Evolutionary conservation across 2,888 invertebrate species (phyloP), one percentile per base, ranked within the genome.

Genomic region (Tetragonula carbonaria): DNA sequence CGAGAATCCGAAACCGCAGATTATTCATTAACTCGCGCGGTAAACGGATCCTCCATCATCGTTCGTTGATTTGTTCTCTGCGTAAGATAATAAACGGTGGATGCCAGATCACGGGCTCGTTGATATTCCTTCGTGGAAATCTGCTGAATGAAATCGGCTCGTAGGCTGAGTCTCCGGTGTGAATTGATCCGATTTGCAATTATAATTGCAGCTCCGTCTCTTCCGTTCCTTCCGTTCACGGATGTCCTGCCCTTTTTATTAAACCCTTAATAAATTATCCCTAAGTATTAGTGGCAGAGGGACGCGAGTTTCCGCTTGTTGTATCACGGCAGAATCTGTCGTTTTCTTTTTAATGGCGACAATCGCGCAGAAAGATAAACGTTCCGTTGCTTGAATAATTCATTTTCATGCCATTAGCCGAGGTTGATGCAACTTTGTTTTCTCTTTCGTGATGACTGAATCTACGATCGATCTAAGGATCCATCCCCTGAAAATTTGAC

Each of bases 31-130:
- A 90, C 80, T 83, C 81, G 71, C 83, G 21, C 70, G 72, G 88
- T 89, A 89, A 89, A 88, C 88, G 83, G 83, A 80, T 81, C 80
- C 78, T 84, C 82, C 80, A 88, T 90, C 88, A 87, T 90, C 88
- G 74, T 84, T 68, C 84, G 80, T 83, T 82, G 84, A 82, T 85
- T 78, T 85, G 85, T 90, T 86, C 81, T 83, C 74, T 45, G 82
- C 80, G 78, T 80, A 87, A 74, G 90, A 89, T 90, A 89, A 89
- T 85, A 89, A 89, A 89, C 90, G 59, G 28, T n/a, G 72, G 38
- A 55, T 11, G 53, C 83, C 82, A 83, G 82, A 84, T 78, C 84
- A 66, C 65, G 78, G 33, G 2, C 45, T 45, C 59, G 63, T 28
- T 50, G 66, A 84, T 78, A 68, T 74, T 71, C 70, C 21, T 78